Evolutionary conservation across 1,140 invertebrate genomes (phyloP).

Genomic region (Leptonema lineaticorne): DNA sequence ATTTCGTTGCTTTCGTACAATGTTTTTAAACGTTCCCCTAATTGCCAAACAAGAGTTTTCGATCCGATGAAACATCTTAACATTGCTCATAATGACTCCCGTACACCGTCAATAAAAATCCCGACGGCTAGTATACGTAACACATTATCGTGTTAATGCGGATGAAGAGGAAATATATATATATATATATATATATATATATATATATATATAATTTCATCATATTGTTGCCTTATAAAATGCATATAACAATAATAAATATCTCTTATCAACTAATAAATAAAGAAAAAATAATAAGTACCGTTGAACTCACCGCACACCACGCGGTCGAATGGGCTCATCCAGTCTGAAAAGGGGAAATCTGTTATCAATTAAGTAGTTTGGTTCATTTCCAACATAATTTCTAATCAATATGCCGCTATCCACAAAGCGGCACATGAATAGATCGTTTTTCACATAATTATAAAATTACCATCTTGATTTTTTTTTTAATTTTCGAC

Average conservation of each 20-base stretch:
- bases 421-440: no score
- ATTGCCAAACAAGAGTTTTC: background rate
- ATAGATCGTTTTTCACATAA: no score
- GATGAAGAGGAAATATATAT: no score
- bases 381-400: slow-evolving; percentile 32
- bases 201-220: no score
- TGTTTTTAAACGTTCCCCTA: background rate
- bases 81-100: no score
- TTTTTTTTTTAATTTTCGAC: no score
- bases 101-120: no score
- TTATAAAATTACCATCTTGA: no score
- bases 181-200: no score
- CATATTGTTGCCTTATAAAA: no score
- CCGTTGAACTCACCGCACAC: slow-evolving; percentile 86
- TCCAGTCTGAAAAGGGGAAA: slow-evolving; percentile 77
- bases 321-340: slow-evolving; percentile 87
- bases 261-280: slow-evolving; percentile 34
- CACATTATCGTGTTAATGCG: background rate
- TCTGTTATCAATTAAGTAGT: slow-evolving; percentile 56
- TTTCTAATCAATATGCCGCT: background rate
- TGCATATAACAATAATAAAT: no score
- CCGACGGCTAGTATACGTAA: no score
- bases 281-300: slow-evolving; percentile 61
- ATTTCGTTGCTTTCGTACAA: background rate
- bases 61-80: background rate